phyloP scores from a whole-genome alignment of 2,797 vertebrate species.

The Melanotaenia boesemani region DNA sequence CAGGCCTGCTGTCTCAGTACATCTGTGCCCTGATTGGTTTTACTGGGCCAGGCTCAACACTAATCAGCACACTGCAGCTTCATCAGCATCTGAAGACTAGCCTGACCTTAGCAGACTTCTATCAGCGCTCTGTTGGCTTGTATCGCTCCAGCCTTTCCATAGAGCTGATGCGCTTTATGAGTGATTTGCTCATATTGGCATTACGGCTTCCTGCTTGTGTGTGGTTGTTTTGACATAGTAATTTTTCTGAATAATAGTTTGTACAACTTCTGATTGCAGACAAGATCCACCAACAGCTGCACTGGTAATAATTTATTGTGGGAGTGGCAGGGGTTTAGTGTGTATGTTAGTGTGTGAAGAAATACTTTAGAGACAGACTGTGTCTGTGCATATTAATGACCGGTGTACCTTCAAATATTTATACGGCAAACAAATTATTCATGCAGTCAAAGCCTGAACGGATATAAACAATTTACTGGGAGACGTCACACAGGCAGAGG shows the following conservation, averaged over 20 bases:
- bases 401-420: slow-evolving; percentile 86
- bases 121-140: slow-evolving; percentile 49
- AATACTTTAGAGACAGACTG: slow-evolving; percentile 66
- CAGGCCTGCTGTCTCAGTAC: slow-evolving; percentile 72
- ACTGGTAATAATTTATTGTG: slow-evolving; percentile 56
- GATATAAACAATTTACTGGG: slow-evolving; percentile 86
- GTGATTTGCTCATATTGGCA: slow-evolving; percentile 45
- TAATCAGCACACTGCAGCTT: slow-evolving; percentile 68
- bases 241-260: slow-evolving; percentile 41
- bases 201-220: slow-evolving; percentile 15
- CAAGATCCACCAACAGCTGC: slow-evolving; percentile 35
- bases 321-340: slow-evolving; percentile 63
- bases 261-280: slow-evolving; percentile 33
- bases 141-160: slow-evolving; percentile 30
- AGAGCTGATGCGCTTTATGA: slow-evolving; percentile 22
- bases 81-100: slow-evolving; percentile 46
- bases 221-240: slow-evolving; percentile 43
- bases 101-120: slow-evolving; percentile 64
- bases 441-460: slow-evolving; percentile 81
- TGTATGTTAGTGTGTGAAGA: slow-evolving; percentile 50
- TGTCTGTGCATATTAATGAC: slow-evolving; percentile 85
- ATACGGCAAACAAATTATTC: slow-evolving; percentile 86
- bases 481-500: slow-evolving; percentile 80
- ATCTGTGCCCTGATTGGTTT: slow-evolving; percentile 73
- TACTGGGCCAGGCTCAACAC: slow-evolving; percentile 44